These are phyloP conservation scores for Malurus alboscapulatus DNA, from an alignment of 2,113 vertebrate species.

Conservation along the genomic window DNA sequence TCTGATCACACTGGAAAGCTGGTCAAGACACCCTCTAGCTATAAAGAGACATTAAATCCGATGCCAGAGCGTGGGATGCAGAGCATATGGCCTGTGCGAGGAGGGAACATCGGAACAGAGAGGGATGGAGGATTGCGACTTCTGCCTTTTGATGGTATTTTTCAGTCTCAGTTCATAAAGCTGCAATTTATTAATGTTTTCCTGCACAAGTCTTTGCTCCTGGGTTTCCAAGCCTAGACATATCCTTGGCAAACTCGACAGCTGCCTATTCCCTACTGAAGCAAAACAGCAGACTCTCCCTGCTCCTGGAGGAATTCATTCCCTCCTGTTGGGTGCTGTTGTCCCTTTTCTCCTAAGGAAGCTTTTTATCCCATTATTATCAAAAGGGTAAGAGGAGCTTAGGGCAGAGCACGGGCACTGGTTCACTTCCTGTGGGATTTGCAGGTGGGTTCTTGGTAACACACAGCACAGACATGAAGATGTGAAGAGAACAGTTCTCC, in stretches of 20 bases:
- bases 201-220: not conserved
- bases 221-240: not conserved
- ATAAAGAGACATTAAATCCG: not conserved
- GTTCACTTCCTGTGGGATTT: not conserved
- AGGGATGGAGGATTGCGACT: not conserved
- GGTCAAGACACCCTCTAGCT: not conserved
- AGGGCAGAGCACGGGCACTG: not conserved
- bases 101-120: not conserved
- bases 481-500: not conserved
- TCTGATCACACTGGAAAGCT: not conserved
- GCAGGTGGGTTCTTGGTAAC: not conserved
- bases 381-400: not conserved
- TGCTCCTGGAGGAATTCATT: not conserved
- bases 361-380: not conserved
- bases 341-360: not conserved
- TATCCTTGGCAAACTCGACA: not conserved
- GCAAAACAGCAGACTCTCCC: not conserved
- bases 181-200: not conserved
- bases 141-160: not conserved
- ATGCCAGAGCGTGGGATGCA: not conserved
- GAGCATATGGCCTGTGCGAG: slow-evolving; percentile 15
- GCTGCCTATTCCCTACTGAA: not conserved
- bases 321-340: fast-evolving
- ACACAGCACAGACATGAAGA: not conserved
- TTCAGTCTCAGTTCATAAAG: not conserved